These are phyloP conservation scores for Liodrosophila aerea DNA, from an alignment of 2,888 invertebrate species.

Conservation along the genomic window DNA sequence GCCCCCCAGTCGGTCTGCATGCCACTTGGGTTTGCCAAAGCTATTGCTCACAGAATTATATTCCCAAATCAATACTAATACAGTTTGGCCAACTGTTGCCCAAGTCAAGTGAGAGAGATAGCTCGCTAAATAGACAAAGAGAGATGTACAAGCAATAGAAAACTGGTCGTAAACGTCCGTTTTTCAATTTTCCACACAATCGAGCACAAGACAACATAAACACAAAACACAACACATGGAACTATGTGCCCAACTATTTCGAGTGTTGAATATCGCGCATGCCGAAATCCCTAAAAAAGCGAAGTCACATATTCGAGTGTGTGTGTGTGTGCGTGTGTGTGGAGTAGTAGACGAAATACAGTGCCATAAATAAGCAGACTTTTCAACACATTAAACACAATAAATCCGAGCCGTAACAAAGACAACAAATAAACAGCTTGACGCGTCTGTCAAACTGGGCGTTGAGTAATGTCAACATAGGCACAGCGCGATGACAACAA, in stretches of 20 bases:
- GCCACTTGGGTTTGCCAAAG: not conserved
- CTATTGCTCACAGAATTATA: slow-evolving; percentile 7
- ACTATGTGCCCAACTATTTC: slow-evolving; percentile 57
- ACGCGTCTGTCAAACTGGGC: slow-evolving; percentile 62
- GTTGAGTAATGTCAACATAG: slow-evolving; percentile 61
- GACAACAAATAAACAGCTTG: slow-evolving; percentile 60
- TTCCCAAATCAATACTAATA: slow-evolving; percentile 25
- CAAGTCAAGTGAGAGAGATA: not conserved
- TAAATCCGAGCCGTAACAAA: slow-evolving; percentile 66
- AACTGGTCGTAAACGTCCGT: slow-evolving; percentile 27
- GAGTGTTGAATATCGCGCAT: slow-evolving; percentile 13
- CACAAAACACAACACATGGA: slow-evolving; percentile 32
- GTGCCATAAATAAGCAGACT: slow-evolving; percentile 72
- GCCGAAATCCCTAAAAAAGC: slow-evolving; percentile 9
- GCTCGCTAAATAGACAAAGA: not conserved
- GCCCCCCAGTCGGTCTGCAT: not conserved
- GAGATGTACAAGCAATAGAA: slow-evolving; percentile 1
- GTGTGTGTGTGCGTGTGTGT: not conserved
- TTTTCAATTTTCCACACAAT: slow-evolving; percentile 73
- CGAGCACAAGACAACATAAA: slow-evolving; percentile 42
- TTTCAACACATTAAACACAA: slow-evolving; percentile 78
- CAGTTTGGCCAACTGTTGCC: slow-evolving; percentile 24
- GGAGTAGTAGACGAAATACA: slow-evolving; percentile 9
- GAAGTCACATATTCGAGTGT: not conserved
- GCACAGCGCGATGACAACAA: slow-evolving; percentile 26